Base-by-base conservation (phyloP, 2,113 vertebrate species). In the Bombycilla garrulus region DNA sequence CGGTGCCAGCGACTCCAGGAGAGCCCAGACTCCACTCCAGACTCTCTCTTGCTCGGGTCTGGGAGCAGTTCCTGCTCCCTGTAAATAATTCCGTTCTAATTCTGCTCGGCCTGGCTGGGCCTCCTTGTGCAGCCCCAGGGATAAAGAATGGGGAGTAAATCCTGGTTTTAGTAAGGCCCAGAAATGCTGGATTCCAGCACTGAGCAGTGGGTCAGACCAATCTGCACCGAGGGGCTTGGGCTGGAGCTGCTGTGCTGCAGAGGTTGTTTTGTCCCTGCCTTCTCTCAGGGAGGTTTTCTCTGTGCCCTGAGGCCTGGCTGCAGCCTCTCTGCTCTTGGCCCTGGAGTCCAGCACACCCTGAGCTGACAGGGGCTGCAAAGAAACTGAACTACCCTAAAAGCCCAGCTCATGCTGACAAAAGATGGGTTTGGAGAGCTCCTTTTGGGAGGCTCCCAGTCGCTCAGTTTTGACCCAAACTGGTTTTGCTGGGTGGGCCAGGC, bases 51-150 rank as follows among this genome's bases (percentile, higher is more conserved):
- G 33, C 86, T 5, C 8, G 6, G 2, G 0, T 72, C 65, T 83
- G 56, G 84, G 22, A 56, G 50, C 67, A 57, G 36, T 51, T 80
- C 42, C 88, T 96, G 85, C 44, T 81, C 67, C 79, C 81, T 86
- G 81, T 79, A 90, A 92, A 86, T 58, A 94, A 96, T 81, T 76
- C 74, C 74, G 60, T 58, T 60, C 47, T 61, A 81, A 90, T 88
- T 91, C 86, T 3, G 2, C 66, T 35, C 35, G 1, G 15, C 38
- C 64, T 15, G 33, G 50, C 82, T 91, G 70, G 26, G 64, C 20
- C 88, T 73, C 78, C 40, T 57, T 35, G 48, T 72, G 35, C 61
- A 10, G n/a, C 70, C 62, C 47, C 22, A 7, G 91, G 81, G 83
- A 78, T 73, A 80, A 72, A 22, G 36, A 6, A 13, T 0, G 17